Base-by-base conservation (phyloP, 1,140 invertebrate species). In the Nomia melanderi region DNA sequence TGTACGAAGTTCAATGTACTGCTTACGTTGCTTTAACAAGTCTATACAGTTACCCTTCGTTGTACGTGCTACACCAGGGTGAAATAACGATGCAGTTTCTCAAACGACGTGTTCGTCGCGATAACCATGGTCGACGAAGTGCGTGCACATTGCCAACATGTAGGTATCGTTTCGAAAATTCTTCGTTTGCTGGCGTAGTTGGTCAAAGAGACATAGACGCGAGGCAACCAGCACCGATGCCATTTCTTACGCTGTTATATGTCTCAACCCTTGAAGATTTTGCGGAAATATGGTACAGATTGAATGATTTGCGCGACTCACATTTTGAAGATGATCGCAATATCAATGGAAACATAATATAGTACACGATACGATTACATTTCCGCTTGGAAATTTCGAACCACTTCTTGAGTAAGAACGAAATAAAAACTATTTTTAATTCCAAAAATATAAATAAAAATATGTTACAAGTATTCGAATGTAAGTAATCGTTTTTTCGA, bases 91-190 rank as follows among this genome's bases (percentile, higher is more conserved):
- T 14, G 50, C 3, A 11, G 62, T 8, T 69, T 70, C 65, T 60
- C 74, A 70, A 70, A 70, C 65, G 65, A 36, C 36, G 12, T 36
- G 59, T 14, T 29, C 25, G 57, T 63, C 70, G 50, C 25, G 47
- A 36, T 25, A 41, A 9, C n/a, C 12, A 31, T 70, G 74, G 44
- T 70, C 74, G 66, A 20, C 56, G 33, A 70, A 23, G 54, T 77
- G 74, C 74, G 74, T 77, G 65, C 74, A 77, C 74, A 70, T 77
- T 33, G 74, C 59, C 44, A 31, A 69, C 65, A 66, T 31, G 59
- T 9, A 44, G 36, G 25, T 27, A 56, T n/a, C 63, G 72, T 75
- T 75, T 56, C 59, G 53, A 70, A 76, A 70, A 76, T 60, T 36
- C 31, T 54, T 67, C 73, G 23, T 50, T 36, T 27, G 54, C 7